These are phyloP conservation scores for Agrenia bidenticulata DNA, from an alignment of 2,888 invertebrate species.

Conservation along the genomic window DNA sequence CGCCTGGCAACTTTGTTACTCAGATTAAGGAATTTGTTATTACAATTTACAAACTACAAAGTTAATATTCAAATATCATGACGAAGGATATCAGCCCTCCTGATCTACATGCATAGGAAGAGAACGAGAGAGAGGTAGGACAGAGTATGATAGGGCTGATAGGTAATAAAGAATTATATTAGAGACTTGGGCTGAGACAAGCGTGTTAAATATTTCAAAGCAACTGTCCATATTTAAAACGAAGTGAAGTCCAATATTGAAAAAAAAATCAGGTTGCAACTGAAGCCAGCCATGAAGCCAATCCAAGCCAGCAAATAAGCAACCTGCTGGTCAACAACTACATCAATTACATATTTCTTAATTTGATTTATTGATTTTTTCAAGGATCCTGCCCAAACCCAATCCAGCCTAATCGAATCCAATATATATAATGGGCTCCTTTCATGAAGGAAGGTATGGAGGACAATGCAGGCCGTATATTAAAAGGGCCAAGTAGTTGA, in stretches of 20 bases:
- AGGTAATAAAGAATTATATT: conserved; percentile 6
- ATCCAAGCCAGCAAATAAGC: not conserved
- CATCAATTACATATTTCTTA: conserved; percentile 26
- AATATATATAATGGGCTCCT: no score
- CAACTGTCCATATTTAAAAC: conserved; percentile 12
- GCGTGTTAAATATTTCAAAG: conserved; percentile 22
- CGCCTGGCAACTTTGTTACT: no score
- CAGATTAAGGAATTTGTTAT: no score
- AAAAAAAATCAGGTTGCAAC: conserved; percentile 13
- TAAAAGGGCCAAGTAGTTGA: no score
- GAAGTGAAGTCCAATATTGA: conserved; percentile 9
- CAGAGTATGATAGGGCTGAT: not conserved
- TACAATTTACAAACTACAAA: no score
- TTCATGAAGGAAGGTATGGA: no score
- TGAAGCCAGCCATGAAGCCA: not conserved
- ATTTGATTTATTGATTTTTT: conserved; percentile 27
- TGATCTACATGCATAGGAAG: no score
- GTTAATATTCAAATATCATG: no score
- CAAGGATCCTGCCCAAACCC: conserved; percentile 21
- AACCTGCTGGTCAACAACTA: conserved; percentile 18
- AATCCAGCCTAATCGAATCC: conserved; percentile 6
- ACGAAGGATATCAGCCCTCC: no score
- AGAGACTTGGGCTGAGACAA: conserved; percentile 15
- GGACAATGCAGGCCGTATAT: no score
- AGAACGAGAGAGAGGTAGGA: no score